phyloP scores from a whole-genome alignment of 2,113 vertebrate genomes.

The Acrocephalus arundinaceus region DNA sequence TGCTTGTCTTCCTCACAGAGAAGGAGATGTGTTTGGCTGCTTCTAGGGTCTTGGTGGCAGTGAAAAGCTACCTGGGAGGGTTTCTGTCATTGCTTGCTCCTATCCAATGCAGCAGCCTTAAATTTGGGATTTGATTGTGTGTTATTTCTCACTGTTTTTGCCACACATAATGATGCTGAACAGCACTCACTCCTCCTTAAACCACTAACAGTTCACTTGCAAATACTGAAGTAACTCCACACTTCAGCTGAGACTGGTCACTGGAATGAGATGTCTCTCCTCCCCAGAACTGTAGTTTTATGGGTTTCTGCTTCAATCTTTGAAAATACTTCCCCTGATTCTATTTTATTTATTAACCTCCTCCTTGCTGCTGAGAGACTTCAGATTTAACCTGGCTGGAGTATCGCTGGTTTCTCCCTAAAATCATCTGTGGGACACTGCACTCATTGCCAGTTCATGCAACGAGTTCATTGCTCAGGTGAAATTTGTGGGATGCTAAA shows the following conservation, averaged over 20 bases:
- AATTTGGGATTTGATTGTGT: neutral
- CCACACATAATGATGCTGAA: neutral
- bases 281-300: neutral
- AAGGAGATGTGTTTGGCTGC: neutral
- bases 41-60: neutral
- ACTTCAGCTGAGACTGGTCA: neutral
- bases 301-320: neutral
- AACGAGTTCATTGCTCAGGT: neutral
- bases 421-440: neutral
- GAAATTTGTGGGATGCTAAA: neutral
- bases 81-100: neutral
- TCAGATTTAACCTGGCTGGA: neutral
- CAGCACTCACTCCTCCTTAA: neutral
- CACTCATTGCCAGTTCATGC: neutral
- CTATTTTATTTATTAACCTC: neutral
- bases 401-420: neutral
- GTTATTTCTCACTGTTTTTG: neutral
- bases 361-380: neutral
- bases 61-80: neutral
- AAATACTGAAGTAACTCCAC: neutral
- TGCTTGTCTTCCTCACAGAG: neutral
- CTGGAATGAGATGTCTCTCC: neutral
- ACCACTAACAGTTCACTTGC: neutral
- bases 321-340: neutral
- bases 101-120: neutral